Percentiles rank a stretch among this genome's conserved stretches.
phyloP scores from a whole-genome alignment of 2,888 invertebrate genomes.

The Cheilosia impressa region DNA sequence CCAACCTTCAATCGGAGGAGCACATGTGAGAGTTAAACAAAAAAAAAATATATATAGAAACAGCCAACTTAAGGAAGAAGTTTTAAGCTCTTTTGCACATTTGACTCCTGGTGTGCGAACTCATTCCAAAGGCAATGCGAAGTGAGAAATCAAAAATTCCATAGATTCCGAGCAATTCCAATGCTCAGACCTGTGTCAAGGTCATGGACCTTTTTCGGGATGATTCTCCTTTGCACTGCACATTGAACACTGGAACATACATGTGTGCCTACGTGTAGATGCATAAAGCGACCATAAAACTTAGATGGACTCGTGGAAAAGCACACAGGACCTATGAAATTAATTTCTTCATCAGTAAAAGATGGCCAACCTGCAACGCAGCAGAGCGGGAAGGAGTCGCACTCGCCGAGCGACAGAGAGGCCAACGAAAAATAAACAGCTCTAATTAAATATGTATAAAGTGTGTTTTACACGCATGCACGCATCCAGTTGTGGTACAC shows the following conservation, averaged over 20 bases:
- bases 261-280: too few species aligned
- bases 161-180: slow-evolving; percentile 4
- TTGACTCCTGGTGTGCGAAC: not conserved
- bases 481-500: slow-evolving; percentile 32
- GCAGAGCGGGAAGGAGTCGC: not conserved
- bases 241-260: too few species aligned
- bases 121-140: not conserved
- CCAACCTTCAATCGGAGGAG: not conserved
- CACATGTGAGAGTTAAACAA: not conserved
- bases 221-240: not conserved
- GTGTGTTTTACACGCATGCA: slow-evolving; percentile 54
- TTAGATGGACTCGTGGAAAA: too few species aligned
- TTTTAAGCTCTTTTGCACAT: not conserved
- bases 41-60: not conserved
- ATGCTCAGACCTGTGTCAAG: slow-evolving; percentile 54
- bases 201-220: slow-evolving; percentile 34
- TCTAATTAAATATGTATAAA: slow-evolving; percentile 35
- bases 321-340: not conserved
- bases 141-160: not conserved
- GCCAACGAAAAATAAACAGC: slow-evolving; percentile 10
- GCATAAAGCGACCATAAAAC: too few species aligned
- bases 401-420: not conserved
- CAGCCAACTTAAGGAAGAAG: not conserved
- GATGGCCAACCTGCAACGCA: not conserved
- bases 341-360: too few species aligned